These are phyloP conservation scores for Steinernema khuongi DNA, from an alignment of 1,140 invertebrate species.

Conservation along the genomic window DNA sequence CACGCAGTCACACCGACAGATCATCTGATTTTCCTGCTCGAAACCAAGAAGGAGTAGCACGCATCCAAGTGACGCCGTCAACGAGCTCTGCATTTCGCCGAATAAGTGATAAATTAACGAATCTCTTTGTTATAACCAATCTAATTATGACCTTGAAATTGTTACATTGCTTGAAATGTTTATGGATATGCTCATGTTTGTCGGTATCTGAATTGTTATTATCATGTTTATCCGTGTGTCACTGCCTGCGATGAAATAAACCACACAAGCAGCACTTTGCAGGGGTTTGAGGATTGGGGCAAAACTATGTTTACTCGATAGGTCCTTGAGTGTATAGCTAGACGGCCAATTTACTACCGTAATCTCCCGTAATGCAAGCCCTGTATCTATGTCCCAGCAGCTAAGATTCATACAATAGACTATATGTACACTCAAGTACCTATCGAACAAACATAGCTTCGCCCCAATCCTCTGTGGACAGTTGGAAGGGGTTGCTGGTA, in stretches of 20 bases:
- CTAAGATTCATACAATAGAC: not conserved
- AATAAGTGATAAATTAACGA: not conserved
- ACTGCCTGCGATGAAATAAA: not conserved
- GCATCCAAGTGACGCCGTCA: not conserved
- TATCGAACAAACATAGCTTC: too few species aligned
- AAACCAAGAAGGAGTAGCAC: not conserved
- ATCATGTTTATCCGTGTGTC: not conserved
- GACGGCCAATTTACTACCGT: too few species aligned
- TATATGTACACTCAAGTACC: conserved; percentile 20
- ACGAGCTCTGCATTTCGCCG: not conserved
- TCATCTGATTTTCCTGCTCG: too few species aligned
- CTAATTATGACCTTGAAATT: conserved; percentile 2
- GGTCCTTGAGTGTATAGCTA: too few species aligned
- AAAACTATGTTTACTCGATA: too few species aligned
- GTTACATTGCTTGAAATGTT: not conserved
- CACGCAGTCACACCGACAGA: too few species aligned
- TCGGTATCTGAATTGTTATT: not conserved
- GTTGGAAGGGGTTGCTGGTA: too few species aligned
- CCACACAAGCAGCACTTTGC: not conserved
- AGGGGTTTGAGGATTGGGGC: too few species aligned
- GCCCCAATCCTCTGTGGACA: too few species aligned
- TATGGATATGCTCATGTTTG: not conserved
- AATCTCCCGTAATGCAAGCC: too few species aligned
- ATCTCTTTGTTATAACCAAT: not conserved
- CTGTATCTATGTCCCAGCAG: too few species aligned